Conservation (phyloP, 2,113 vertebrate species). For the Microcebus ravelobensis region DNA sequence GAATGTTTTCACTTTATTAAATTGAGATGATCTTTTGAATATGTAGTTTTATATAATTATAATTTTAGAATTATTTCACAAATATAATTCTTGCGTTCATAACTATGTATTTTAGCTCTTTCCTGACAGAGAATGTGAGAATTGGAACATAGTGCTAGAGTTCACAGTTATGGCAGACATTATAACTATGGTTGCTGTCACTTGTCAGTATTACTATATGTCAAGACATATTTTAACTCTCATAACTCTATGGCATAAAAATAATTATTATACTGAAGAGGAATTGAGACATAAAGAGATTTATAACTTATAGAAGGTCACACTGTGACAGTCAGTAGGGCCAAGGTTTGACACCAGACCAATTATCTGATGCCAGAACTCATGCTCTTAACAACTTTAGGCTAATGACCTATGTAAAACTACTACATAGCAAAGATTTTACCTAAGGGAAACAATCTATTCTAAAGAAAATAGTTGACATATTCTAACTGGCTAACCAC, state of each 20-base stretch:
- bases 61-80: constrained; percentile 24
- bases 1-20: neutral
- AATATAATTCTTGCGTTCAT: neutral
- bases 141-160: neutral
- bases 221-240: neutral
- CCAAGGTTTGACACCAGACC: neutral
- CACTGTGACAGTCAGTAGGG: neutral
- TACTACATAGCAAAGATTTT: neutral
- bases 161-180: neutral
- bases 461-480: neutral
- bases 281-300: neutral
- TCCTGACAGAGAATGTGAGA: neutral
- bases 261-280: neutral
- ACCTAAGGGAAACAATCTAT: neutral
- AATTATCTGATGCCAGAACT: neutral
- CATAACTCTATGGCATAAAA: neutral
- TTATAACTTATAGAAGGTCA: neutral
- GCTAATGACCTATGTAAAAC: neutral
- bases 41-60: neutral
- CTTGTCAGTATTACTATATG: neutral
- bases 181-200: neutral
- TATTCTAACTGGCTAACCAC: neutral
- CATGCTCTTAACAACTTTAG: neutral
- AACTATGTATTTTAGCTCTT: neutral
- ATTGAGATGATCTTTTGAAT: neutral